Evolutionary conservation across 92 coral and sea anemone genomes (phyloP).

Genomic region (Virgularia gustaviana): DNA sequence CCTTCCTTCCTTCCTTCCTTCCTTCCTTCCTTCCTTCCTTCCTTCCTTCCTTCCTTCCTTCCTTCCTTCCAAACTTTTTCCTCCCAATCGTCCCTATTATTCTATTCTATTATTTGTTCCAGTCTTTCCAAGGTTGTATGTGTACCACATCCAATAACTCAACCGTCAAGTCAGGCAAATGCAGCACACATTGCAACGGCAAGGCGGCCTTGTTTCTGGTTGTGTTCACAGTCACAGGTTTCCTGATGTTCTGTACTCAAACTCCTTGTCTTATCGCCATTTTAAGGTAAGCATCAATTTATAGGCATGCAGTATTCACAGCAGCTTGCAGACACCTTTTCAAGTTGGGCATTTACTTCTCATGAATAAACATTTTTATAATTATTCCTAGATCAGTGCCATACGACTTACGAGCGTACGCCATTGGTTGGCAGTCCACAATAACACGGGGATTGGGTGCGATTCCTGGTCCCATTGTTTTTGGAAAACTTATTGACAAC

Average conservation of each 20-base stretch:
- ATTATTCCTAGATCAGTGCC: conserved; percentile 64
- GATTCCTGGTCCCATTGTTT: conserved; percentile 77
- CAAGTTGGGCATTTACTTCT: too few relatives aligned
- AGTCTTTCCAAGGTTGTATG: conserved; percentile 33
- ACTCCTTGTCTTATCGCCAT: conserved; percentile 63
- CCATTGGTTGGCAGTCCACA: conserved; percentile 66
- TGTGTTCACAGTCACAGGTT: conserved; percentile 37
- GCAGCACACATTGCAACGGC: conserved; percentile 58
- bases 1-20: too few relatives aligned
- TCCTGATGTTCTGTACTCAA: conserved; percentile 57
- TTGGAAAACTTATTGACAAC: conserved; percentile 65
- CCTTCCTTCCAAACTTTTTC: neutral
- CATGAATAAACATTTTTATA: neutral
- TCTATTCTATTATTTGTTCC: neutral
- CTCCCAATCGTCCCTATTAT: neutral
- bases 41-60: too few relatives aligned
- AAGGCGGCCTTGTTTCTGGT: conserved; percentile 43
- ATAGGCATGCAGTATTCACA: neutral
- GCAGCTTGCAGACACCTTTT: too few relatives aligned
- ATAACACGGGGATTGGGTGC: conserved; percentile 63
- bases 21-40: too few relatives aligned
- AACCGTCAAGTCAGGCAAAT: conserved; percentile 30
- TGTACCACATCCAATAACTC: conserved; percentile 18
- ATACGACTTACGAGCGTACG: conserved; percentile 66
- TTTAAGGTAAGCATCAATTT: conserved; percentile 49